Base-by-base conservation (phyloP, 2,797 vertebrate genomes). In the Anableps anableps region DNA sequence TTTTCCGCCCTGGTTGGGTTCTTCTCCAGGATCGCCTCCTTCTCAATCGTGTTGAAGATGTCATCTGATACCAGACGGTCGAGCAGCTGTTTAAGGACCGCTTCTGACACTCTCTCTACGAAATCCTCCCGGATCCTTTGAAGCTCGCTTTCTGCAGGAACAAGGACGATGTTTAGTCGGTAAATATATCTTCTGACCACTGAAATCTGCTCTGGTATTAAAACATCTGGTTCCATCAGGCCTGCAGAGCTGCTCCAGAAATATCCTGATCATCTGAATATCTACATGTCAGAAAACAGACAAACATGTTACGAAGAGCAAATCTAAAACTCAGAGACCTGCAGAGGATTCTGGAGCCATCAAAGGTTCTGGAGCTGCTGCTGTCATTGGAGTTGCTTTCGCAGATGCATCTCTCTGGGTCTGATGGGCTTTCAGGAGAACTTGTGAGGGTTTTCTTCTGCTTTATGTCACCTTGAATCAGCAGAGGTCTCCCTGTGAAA, bases 1-100 rank as follows among this genome's bases (percentile, higher is more conserved):
- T 72, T 72, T 23, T 47, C 0, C 29, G 51, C 68, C 21, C 38
- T 72, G 51, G 0, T 47, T 34, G 5, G n/a, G 29, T 60, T 78
- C 43, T 72, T 43, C 43, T 72, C 43, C 0, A 29, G 13, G 26
- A 72, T 48, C 0, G 70, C 70, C 36, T 47, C 70, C n/a, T 72
- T 31, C n/a, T 72, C 70, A 43, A 72, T 4, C 1, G 14, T 0
- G 10, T 19, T 72, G 6, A 72, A 48, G n/a, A 72, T n/a, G 5
- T 16, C 14, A 29, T 72, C 70, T 3, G 41, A 29, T 31, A 10
- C 36, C 26, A 72, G 70, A n/a, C 4, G 13, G 9, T 72, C 70
- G 0, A 72, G 70, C n/a, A 72, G 70, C 70, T 47, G 70, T 29
- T 72, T 72, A 0, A 72, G 26, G 43, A 72, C 38, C 29, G 10